These are phyloP conservation scores for Drosophila nigritarsus DNA, from an alignment of 2,888 invertebrate genomes.

Conservation along the genomic window DNA sequence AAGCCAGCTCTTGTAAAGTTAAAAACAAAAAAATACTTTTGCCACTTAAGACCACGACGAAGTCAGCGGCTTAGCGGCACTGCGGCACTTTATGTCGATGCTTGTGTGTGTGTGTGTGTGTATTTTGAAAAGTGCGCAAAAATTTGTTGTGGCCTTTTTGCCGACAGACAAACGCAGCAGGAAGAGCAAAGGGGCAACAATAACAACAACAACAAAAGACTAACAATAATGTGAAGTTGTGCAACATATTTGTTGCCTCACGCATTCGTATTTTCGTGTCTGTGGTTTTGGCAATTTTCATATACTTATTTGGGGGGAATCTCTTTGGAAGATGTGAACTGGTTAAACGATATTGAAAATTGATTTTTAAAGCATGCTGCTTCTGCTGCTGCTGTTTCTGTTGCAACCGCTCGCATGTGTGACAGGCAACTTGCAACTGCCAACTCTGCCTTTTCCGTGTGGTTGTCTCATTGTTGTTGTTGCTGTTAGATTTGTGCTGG, in stretches of 20 bases:
- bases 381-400: neutral
- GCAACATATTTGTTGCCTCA: constrained; percentile 49
- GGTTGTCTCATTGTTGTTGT: neutral
- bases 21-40: constrained; percentile 39
- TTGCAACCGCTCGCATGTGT: constrained; percentile 16
- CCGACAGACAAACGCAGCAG: constrained; percentile 48
- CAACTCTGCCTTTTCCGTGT: constrained; percentile 9
- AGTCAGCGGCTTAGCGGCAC: constrained; percentile 53
- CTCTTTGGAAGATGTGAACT: constrained; percentile 30
- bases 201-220: constrained; percentile 11
- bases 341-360: constrained; percentile 68
- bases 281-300: constrained; percentile 33
- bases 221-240: constrained; percentile 51
- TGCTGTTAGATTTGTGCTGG: constrained; percentile 63
- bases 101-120: constrained; percentile 4
- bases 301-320: constrained; percentile 8
- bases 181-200: constrained; percentile 6
- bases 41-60: constrained; percentile 66
- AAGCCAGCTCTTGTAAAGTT: constrained; percentile 21
- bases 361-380: constrained; percentile 53
- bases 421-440: constrained; percentile 12
- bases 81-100: constrained; percentile 61
- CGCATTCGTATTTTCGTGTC: constrained; percentile 34
- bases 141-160: constrained; percentile 68
- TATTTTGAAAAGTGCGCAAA: constrained; percentile 62